A percentile compares a stretch with the other conserved stretches of the same genome.
These are phyloP conservation scores for Amblyjoppa proteus DNA, from an alignment of 2,888 invertebrate genomes.

Conservation along the genomic window DNA sequence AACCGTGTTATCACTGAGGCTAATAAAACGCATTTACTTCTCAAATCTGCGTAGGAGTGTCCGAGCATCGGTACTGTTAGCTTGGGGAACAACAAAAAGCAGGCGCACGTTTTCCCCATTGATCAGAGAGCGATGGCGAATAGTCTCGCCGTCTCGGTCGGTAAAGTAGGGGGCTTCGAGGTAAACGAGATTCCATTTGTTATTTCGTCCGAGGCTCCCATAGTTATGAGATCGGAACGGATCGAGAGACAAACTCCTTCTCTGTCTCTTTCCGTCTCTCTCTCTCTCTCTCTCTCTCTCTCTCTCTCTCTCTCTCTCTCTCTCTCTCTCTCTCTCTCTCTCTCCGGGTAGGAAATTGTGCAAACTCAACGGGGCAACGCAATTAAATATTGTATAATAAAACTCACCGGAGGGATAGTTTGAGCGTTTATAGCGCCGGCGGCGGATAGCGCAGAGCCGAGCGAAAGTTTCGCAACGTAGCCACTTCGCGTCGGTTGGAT, in stretches of 20 bases:
- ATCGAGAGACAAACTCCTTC: not conserved
- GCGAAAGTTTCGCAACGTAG: constrained; percentile 31
- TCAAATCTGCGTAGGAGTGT: no score
- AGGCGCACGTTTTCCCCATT: constrained; percentile 16
- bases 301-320: not conserved
- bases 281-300: not conserved
- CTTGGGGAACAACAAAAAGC: constrained; percentile 1
- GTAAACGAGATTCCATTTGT: constrained; percentile 29
- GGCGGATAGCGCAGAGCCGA: not conserved
- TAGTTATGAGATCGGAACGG: not conserved
- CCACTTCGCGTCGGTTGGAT: constrained; percentile 6
- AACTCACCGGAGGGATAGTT: constrained; percentile 19
- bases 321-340: not conserved
- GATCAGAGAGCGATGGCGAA: constrained; percentile 38
- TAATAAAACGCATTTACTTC: no score
- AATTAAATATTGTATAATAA: constrained; percentile 55
- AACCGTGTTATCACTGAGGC: no score
- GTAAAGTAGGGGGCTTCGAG: not conserved
- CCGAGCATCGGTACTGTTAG: no score
- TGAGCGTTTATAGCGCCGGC: not conserved
- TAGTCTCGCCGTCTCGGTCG: not conserved
- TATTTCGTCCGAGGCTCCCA: not conserved
- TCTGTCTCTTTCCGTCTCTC: not conserved
- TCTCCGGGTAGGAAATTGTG: constrained; percentile 49
- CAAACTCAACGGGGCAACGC: constrained; percentile 46